Conservation (phyloP, 1,140 invertebrate genomes). For the Brachionus plicatilis region DNA sequence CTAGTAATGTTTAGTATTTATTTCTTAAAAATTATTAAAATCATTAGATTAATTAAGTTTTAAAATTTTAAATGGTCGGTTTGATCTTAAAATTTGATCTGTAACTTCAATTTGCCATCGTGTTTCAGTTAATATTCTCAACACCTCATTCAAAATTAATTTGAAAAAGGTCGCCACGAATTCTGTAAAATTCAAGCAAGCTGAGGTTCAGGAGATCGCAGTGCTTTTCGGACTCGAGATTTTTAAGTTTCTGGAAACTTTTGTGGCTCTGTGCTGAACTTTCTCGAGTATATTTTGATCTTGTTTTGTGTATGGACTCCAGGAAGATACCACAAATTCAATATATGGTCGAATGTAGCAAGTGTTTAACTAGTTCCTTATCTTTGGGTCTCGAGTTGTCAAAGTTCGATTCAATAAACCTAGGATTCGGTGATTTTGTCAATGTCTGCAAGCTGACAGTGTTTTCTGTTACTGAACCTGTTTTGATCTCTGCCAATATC, state of each 20-base stretch:
- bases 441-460: neutral
- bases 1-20: too few relatives aligned
- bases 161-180: neutral
- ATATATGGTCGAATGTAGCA: neutral
- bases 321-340: neutral
- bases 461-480: neutral
- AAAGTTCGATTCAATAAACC: neutral
- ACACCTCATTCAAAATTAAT: neutral
- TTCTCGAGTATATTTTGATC: neutral
- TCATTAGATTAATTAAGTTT: too few relatives aligned
- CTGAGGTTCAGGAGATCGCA: neutral
- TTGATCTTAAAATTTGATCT: too few relatives aligned
- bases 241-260: neutral
- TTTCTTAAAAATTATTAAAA: too few relatives aligned
- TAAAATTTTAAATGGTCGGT: too few relatives aligned
- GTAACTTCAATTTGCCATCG: too few relatives aligned
- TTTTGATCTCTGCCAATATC: neutral
- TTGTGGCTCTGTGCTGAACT: neutral
- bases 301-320: neutral
- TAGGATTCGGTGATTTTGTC: neutral
- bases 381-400: too few relatives aligned
- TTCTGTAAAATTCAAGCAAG: neutral
- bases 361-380: neutral
- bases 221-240: neutral
- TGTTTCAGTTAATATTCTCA: neutral